Evolutionary conservation across 2,888 invertebrate genomes (phyloP).

Genomic region (Rhimphoctona megacephalus): DNA sequence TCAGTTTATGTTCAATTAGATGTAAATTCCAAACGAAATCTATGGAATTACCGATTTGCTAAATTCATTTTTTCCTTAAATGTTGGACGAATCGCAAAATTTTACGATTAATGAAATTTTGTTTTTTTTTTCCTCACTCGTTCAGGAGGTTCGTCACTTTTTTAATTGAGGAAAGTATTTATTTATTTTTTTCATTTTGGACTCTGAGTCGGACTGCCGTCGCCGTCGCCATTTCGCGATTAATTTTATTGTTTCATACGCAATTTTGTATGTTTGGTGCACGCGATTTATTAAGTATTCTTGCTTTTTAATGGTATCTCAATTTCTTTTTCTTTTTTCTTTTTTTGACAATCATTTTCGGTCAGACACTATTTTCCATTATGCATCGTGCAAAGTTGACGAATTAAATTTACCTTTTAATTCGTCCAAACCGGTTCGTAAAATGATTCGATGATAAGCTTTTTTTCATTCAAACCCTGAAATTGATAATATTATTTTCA

Average conservation of each 20-base stretch:
- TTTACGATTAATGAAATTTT: background rate
- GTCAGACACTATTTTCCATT: background rate
- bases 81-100: background rate
- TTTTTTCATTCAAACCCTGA: background rate
- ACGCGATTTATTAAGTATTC: background rate
- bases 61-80: background rate
- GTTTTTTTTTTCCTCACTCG: background rate
- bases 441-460: background rate
- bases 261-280: background rate
- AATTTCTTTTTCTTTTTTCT: background rate
- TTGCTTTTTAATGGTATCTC: background rate
- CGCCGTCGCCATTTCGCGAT: background rate
- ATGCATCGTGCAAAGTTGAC: background rate
- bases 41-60: background rate
- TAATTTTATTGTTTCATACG: background rate
- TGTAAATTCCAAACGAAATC: too few relatives aligned
- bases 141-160: background rate
- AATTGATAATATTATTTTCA: background rate
- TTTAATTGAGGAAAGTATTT: background rate
- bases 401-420: background rate
- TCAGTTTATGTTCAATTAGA: too few relatives aligned
- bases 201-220: background rate
- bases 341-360: constrained; percentile 4
- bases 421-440: background rate
- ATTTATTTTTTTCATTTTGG: background rate